These are phyloP conservation scores for Pseudomyrmex dendroicus DNA, from an alignment of 1,140 invertebrate species.

Conservation along the genomic window DNA sequence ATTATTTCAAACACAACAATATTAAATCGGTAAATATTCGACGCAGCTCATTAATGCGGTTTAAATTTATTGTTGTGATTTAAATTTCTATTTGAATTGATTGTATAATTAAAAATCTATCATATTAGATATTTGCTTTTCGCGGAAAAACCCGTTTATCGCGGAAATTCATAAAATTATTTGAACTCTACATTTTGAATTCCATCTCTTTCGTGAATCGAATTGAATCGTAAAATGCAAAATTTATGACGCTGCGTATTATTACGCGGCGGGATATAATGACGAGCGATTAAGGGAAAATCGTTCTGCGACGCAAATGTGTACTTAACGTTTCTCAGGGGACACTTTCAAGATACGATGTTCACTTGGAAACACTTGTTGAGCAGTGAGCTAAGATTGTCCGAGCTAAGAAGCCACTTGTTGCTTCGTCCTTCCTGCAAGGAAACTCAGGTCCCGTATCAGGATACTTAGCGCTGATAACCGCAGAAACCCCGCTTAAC, in stretches of 20 bases:
- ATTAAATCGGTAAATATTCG: conserved; percentile 44
- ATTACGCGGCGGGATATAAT: neutral
- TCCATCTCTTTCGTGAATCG: neutral
- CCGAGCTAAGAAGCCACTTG: conserved; percentile 84
- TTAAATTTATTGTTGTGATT: conserved; percentile 34
- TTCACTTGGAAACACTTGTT: conserved; percentile 81
- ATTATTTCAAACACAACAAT: conserved; percentile 17
- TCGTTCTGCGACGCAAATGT: neutral
- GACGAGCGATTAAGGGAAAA: conserved; percentile 20
- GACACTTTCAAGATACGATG: conserved; percentile 49
- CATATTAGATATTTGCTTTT: neutral
- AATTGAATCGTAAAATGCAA: conserved; percentile 1
- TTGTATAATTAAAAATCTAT: conserved; percentile 5
- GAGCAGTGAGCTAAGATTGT: conserved; percentile 81
- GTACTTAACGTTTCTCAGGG: conserved; percentile 28
- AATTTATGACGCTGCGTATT: neutral
- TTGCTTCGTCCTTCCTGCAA: conserved; percentile 78
- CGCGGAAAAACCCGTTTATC: neutral
- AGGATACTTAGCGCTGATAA: conserved; percentile 65
- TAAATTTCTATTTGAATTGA: conserved; percentile 33
- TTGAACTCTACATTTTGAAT: conserved; percentile 3
- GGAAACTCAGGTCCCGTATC: conserved; percentile 69
- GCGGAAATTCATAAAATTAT: neutral
- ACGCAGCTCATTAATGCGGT: conserved; percentile 16
- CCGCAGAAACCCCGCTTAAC: conserved; percentile 39